Evolutionary conservation across 2,113 vertebrate genomes (phyloP), one percentile per base, ranked within the genome.

Genomic region (Macrotus californicus): DNA sequence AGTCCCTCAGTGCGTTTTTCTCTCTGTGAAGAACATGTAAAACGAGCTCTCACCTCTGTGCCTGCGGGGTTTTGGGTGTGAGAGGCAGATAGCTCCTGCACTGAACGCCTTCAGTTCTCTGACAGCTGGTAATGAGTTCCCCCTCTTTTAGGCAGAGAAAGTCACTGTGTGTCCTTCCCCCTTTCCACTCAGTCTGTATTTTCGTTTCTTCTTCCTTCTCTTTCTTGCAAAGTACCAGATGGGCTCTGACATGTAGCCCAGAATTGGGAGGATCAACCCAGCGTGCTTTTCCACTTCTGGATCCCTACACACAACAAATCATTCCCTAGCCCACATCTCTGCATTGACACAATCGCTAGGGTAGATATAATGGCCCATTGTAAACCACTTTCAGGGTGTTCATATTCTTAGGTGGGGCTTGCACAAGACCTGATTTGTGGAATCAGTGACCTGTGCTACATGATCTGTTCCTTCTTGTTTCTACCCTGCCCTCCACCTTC

Each of bases 131-230:
- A 80, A 87, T 91, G 72, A 52, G 41, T 79, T 85, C 39, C 91
- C n/a, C 54, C 13, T 36, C 18, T 76, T 93, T 79, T 66, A 73
- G 24, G 48, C 46, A 56, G 75, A 82, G 64, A 88, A 89, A 87
- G 4, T 14, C 31, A 36, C 83, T 96, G 85, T 92, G 36, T 82
- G 1, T 82, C 67, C 82, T 87, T 64, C 10, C 15, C 79, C 75
- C 39, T 83, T 96, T 76, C 94, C 56, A 56, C 43, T 93, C 52
- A 80, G 8, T 52, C 31, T 91, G 5, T 80, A 12, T 19, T 92
- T 75, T 87, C 56, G 22, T 90, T 91, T 85, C 34, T 91, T 93
- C n/a, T 72, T 92, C 26, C 43, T 90, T 77, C 11, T 89, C 34
- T 92, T 84, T 50, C 26, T 39, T 87, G 31, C 26, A 93, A 80